A percentile compares a stretch with the other conserved stretches of the same genome.
Conservation (phyloP, 2,113 vertebrate genomes). For the Gallinago jamesoni region DNA sequence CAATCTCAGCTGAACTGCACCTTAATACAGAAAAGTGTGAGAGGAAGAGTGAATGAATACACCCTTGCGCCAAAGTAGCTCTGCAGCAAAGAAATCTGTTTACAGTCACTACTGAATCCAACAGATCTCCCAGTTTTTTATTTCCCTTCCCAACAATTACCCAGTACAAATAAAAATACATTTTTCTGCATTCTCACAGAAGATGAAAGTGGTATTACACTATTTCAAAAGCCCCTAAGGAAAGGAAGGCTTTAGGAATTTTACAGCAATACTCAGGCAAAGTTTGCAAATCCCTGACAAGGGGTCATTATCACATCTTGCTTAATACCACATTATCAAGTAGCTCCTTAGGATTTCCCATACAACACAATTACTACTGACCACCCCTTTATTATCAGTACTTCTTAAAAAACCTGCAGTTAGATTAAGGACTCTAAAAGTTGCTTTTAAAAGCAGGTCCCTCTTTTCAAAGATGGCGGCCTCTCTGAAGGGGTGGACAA, state of each 20-base stretch:
- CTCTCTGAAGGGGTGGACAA: background rate
- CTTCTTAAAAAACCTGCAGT: background rate
- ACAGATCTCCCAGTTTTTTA: background rate
- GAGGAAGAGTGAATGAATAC: background rate
- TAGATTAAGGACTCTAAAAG: background rate
- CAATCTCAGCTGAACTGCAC: conserved; percentile 10
- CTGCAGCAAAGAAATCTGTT: background rate
- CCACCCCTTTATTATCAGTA: background rate
- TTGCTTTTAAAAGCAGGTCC: background rate
- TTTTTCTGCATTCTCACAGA: background rate
- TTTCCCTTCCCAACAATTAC: background rate
- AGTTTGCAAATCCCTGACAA: background rate
- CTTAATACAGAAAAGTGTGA: conserved; percentile 48
- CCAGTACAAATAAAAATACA: background rate
- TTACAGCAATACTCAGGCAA: background rate
- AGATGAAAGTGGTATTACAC: background rate
- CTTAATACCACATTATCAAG: background rate
- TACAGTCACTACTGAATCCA: background rate
- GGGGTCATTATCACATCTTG: background rate
- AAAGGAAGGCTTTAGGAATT: background rate
- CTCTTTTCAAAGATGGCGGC: background rate
- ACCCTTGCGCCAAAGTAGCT: background rate
- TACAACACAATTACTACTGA: background rate
- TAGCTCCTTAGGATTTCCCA: background rate
- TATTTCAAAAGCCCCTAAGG: background rate